These are phyloP conservation scores for Rhamnusium bicolor DNA, from an alignment of 2,888 invertebrate genomes.

Conservation along the genomic window DNA sequence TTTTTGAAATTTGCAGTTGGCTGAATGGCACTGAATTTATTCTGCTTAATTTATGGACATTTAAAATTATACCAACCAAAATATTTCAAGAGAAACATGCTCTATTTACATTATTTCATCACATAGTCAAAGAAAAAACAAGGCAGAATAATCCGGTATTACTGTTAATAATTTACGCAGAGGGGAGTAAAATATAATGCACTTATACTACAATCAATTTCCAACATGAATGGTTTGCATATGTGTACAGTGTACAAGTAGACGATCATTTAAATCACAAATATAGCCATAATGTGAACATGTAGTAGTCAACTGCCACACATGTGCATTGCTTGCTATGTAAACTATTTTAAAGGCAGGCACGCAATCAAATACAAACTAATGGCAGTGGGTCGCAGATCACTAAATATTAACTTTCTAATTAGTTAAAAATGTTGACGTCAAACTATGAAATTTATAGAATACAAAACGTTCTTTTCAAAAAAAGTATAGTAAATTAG, in stretches of 20 bases:
- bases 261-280: background rate
- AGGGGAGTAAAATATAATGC: background rate
- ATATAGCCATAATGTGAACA: background rate
- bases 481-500: no score
- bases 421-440: conserved; percentile 1
- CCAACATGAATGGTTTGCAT: background rate
- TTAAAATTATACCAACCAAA: no score
- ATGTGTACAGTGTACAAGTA: background rate
- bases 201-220: background rate
- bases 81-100: no score
- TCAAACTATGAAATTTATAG: background rate
- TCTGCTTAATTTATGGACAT: no score
- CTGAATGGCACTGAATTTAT: no score
- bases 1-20: no score
- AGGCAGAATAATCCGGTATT: no score
- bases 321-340: background rate
- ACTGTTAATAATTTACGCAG: background rate
- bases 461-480: background rate
- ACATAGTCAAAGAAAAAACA: no score
- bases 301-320: background rate
- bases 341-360: conserved; percentile 1
- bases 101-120: no score
- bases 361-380: background rate
- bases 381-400: conserved; percentile 1
- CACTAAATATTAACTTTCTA: conserved; percentile 9